These are phyloP conservation scores for Heliconius melpomene DNA, from an alignment of 1,140 invertebrate species.

Conservation along the genomic window DNA sequence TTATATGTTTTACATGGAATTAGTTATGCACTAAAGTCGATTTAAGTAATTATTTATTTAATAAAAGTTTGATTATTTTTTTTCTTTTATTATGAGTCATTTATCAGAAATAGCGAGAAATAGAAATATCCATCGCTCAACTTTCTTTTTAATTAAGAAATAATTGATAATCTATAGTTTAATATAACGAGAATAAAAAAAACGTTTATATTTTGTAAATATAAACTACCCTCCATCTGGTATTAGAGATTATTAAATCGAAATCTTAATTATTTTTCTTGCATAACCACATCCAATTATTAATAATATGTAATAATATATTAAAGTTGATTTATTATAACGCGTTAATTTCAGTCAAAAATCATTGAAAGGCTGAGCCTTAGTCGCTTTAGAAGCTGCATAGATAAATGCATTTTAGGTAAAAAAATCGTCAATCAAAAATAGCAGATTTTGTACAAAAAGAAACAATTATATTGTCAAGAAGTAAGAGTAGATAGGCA, in stretches of 20 bases:
- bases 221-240: no score
- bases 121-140: no score
- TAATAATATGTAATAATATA: not conserved
- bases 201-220: no score
- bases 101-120: no score
- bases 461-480: not conserved
- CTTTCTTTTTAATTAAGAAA: no score
- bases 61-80: no score
- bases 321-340: conserved; percentile 3
- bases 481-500: not conserved
- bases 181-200: no score
- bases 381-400: conserved; percentile 8
- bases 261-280: not conserved
- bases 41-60: not conserved
- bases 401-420: not conserved
- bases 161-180: no score
- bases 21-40: not conserved
- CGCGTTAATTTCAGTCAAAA: not conserved
- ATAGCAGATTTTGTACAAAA: not conserved
- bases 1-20: not conserved
- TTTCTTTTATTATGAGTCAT: no score
- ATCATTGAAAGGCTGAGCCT: conserved; percentile 4
- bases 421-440: not conserved
- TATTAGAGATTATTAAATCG: no score
- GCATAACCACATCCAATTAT: not conserved